Evolutionary conservation across 2,888 invertebrate genomes (phyloP).

Genomic region (Folsomia candida): DNA sequence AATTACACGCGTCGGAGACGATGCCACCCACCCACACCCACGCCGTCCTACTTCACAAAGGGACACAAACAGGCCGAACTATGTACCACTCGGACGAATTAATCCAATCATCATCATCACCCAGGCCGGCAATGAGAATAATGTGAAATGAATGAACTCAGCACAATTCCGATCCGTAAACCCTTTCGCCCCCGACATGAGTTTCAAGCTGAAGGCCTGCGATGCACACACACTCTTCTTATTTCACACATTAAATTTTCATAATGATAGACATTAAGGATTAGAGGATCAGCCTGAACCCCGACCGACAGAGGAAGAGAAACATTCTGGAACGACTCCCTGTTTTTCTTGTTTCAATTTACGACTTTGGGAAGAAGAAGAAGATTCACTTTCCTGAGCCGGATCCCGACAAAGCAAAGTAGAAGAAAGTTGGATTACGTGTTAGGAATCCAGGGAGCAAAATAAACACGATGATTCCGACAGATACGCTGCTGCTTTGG

Average conservation of each 20-base stretch:
- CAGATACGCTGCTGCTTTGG: neutral
- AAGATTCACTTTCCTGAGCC: no score
- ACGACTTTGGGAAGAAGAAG: no score
- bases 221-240: slow-evolving; percentile 5
- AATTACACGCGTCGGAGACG: neutral
- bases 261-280: neutral
- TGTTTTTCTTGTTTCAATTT: slow-evolving; percentile 1
- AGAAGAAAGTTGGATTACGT: no score
- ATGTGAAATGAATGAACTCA: slow-evolving; percentile 10
- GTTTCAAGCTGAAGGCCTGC: no score
- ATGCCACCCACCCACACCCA: neutral
- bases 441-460: no score
- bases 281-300: slow-evolving; percentile 1
- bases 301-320: slow-evolving; percentile 10
- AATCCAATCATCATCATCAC: no score
- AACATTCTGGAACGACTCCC: slow-evolving; percentile 23
- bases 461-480: neutral
- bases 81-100: no score
- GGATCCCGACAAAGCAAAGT: neutral
- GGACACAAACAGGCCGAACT: no score
- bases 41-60: slow-evolving; percentile 16
- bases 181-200: neutral
- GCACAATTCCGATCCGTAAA: slow-evolving; percentile 2
- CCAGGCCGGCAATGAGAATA: no score
- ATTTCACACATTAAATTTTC: slow-evolving; percentile 15